Conservation (phyloP, 1,140 invertebrate genomes). For the Drosophila mauritiana region DNA sequence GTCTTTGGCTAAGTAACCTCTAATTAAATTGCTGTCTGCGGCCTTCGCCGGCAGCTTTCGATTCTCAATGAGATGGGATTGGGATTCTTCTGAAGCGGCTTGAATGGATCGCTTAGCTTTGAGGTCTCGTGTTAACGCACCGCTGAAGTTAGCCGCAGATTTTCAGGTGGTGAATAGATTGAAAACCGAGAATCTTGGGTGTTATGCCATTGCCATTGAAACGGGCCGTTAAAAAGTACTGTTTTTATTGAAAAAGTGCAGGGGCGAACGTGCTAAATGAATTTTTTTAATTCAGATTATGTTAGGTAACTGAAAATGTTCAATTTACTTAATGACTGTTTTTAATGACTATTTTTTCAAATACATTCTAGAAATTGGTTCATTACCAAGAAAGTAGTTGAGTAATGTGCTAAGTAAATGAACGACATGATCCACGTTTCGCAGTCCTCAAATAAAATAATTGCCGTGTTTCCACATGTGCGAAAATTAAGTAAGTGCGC, state of each 20-base stretch:
- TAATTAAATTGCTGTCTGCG: slow-evolving; percentile 46
- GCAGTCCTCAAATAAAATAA: slow-evolving; percentile 43
- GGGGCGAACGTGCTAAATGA: slow-evolving; percentile 13
- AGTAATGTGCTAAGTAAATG: too few relatives aligned
- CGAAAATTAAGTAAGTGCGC: slow-evolving; percentile 27
- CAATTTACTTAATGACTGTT: not conserved
- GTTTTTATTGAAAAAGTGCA: slow-evolving; percentile 20
- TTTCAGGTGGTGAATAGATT: slow-evolving; percentile 14
- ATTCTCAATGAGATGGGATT: slow-evolving; percentile 25
- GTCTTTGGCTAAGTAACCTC: slow-evolving; percentile 42
- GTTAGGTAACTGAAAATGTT: not conserved
- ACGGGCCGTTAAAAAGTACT: slow-evolving; percentile 6
- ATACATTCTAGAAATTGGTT: not conserved
- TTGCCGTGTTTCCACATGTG: slow-evolving; percentile 65
- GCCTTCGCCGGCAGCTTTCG: slow-evolving; percentile 40
- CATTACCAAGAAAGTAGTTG: not conserved
- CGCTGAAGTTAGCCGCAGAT: slow-evolving; percentile 23
- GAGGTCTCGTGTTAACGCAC: slow-evolving; percentile 41
- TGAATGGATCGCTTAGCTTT: slow-evolving; percentile 48
- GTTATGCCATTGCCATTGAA: slow-evolving; percentile 28
- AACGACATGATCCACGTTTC: slow-evolving; percentile 36
- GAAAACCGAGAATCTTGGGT: slow-evolving; percentile 19
- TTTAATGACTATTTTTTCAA: not conserved
- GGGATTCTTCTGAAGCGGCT: slow-evolving; percentile 20
- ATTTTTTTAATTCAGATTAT: slow-evolving; percentile 5